A percentile compares a stretch with the other conserved stretches of the same genome.
Conservation (phyloP, 2,888 invertebrate genomes). For the Aproaerema taeniolella region DNA sequence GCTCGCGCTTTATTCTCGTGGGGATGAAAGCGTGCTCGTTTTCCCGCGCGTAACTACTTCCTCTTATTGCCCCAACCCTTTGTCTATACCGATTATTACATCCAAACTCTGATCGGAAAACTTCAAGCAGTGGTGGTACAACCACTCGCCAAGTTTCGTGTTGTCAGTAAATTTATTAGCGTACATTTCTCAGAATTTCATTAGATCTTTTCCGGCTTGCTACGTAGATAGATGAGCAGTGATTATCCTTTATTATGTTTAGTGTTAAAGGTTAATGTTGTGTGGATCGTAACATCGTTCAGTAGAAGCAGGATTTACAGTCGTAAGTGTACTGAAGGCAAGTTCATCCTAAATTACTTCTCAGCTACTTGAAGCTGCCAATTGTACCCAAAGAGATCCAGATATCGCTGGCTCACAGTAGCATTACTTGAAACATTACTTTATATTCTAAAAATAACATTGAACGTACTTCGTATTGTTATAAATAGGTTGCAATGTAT, state of each 20-base stretch:
- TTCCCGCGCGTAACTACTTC: slow-evolving; percentile 17
- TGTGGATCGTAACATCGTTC: slow-evolving; percentile 3
- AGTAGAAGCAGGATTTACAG: too few species aligned
- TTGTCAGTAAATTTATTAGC: too few species aligned
- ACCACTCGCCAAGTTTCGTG: not conserved
- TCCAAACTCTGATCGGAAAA: slow-evolving; percentile 14
- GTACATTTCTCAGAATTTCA: too few species aligned
- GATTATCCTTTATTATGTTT: slow-evolving; percentile 5
- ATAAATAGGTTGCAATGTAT: too few species aligned
- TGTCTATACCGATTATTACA: slow-evolving; percentile 13
- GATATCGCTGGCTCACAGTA: not conserved
- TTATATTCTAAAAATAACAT: too few species aligned
- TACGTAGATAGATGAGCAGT: slow-evolving; percentile 3
- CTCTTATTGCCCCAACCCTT: slow-evolving; percentile 11
- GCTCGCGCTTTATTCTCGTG: slow-evolving; percentile 17
- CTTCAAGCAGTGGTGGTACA: slow-evolving; percentile 9
- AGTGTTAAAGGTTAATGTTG: slow-evolving; percentile 7
- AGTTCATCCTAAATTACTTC: not conserved
- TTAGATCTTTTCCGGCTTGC: too few species aligned
- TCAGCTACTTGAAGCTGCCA: not conserved
- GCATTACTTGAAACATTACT: too few species aligned
- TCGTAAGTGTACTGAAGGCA: too few species aligned
- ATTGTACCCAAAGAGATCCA: not conserved
- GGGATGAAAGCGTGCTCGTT: slow-evolving; percentile 24
- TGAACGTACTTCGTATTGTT: too few species aligned